Evolutionary conservation across 1,140 invertebrate genomes (phyloP), one percentile per base, ranked within the genome.

Genomic region (Zaprionus lachaisei): DNA sequence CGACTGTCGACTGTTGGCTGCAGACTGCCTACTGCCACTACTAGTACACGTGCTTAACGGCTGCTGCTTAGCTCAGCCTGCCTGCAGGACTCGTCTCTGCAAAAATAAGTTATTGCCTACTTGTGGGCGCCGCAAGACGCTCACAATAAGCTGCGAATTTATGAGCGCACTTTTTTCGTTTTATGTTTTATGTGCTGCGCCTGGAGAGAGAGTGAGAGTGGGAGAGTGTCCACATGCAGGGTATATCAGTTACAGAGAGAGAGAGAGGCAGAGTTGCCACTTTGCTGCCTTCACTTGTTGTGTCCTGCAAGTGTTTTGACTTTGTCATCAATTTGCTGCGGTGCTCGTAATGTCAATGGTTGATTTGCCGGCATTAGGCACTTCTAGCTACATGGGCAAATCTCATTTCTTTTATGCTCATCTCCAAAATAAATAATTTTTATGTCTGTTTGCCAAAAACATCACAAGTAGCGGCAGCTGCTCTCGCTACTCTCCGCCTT

Each of bases 21-120:
- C 28, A 31, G 41, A 14, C 44, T 58, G 17, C 37, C 26, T 31
- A 7, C 28, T 31, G 9, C 63, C 66, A 44, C 17, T 67, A 55
- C 66, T 67, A 68, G 73, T 57, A 54, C 11, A 71, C 71, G 54
- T 60, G 44, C 68, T 44, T 5, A 65, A n/a, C 41, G 60, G 51
- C 66, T 31, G 56, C 55, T 63, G 15, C 65, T 72, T 55, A 47
- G 24, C 38, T 41, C 47, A 22, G 20, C 41, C 41, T 38, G n/a
- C 41, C n/a, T 7, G 41, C 41, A 47, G 41, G 41, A 47, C 41
- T 47, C 41, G 17, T 47, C 41, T 47, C 41, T 47, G 56, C 64
- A 77, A 81, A 84, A 90, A 89, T 90, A 89, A 85, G 78, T 80
- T 80, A 85, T 90, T 79, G 73, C 79, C 79, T 85, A 67, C 83